Evolutionary conservation across 2,888 invertebrate species (phyloP).

Genomic region (Salpingus planirostris): DNA sequence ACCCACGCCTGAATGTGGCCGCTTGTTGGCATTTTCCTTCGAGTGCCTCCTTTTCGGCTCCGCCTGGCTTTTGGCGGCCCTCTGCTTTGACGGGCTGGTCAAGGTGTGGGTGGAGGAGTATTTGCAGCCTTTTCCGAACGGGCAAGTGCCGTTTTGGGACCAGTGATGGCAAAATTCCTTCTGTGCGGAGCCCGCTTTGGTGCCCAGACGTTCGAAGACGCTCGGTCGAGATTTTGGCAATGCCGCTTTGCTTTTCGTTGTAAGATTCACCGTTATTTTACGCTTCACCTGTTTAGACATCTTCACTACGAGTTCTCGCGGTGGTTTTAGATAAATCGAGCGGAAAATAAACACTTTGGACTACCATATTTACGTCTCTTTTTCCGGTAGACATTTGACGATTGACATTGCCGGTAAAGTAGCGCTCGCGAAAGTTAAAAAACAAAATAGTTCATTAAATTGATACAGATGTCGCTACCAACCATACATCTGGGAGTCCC

Average conservation of each 20-base stretch:
- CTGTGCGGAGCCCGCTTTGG: conserved; percentile 51
- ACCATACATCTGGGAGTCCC: too few relatives aligned
- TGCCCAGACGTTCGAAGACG: conserved; percentile 76
- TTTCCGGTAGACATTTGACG: too few relatives aligned
- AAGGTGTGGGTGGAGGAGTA: conserved; percentile 65
- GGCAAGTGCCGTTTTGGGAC: conserved; percentile 68
- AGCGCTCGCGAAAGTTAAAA: too few relatives aligned
- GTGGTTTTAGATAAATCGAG: conserved; percentile 4
- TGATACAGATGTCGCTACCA: too few relatives aligned
- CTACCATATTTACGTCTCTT: conserved; percentile 13
- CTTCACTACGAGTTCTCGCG: conserved; percentile 27
- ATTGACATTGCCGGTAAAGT: neutral
- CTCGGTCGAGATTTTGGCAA: conserved; percentile 58
- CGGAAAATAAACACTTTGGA: conserved; percentile 6
- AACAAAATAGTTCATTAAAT: too few relatives aligned
- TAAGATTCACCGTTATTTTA: conserved; percentile 66
- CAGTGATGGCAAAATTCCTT: conserved; percentile 67
- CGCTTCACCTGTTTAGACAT: conserved; percentile 65
- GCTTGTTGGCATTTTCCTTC: conserved; percentile 56
- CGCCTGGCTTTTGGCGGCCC: conserved; percentile 57
- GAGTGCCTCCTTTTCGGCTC: conserved; percentile 27
- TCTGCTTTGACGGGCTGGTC: conserved; percentile 67
- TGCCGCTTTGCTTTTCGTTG: conserved; percentile 45
- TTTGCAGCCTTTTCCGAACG: conserved; percentile 70
- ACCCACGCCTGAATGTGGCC: conserved; percentile 55